Evolutionary conservation across 2,113 vertebrate species (phyloP).

Genomic region (Bombycilla garrulus): DNA sequence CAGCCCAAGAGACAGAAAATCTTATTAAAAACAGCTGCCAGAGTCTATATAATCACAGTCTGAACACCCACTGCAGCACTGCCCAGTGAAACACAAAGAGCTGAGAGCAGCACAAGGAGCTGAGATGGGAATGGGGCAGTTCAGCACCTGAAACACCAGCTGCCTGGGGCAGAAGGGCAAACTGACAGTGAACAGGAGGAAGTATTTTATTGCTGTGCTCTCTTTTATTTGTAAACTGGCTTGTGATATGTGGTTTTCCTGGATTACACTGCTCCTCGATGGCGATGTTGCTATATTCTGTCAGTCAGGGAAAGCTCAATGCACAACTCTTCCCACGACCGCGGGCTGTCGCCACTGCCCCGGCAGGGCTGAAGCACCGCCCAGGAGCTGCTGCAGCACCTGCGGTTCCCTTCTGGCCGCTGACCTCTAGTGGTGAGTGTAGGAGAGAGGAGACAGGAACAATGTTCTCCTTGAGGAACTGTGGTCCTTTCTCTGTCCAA

Average conservation of each 20-base stretch:
- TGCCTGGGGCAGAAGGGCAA: background rate
- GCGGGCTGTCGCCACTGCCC: rapidly evolving
- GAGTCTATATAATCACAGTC: background rate
- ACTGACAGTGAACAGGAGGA: background rate
- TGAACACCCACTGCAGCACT: background rate
- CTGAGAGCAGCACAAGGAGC: background rate
- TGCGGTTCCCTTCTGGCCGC: background rate
- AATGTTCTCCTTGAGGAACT: rapidly evolving
- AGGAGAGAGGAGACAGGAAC: background rate
- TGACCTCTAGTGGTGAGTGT: constrained; percentile 43
- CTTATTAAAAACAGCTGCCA: background rate
- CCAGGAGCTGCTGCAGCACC: background rate
- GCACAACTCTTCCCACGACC: rapidly evolving
- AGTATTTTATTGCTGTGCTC: background rate
- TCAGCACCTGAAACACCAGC: background rate
- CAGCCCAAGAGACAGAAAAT: background rate
- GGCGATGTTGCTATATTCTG: rapidly evolving
- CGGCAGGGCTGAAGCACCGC: background rate
- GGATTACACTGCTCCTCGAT: background rate
- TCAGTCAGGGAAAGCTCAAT: background rate
- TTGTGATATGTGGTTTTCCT: background rate
- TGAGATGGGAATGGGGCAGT: background rate
- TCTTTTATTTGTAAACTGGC: background rate
- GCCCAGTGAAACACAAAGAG: background rate
- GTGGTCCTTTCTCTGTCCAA: background rate